Evolutionary conservation across 1,140 invertebrate species (phyloP), one percentile per base, ranked within the genome.

Genomic region (Eulimnadia texana): DNA sequence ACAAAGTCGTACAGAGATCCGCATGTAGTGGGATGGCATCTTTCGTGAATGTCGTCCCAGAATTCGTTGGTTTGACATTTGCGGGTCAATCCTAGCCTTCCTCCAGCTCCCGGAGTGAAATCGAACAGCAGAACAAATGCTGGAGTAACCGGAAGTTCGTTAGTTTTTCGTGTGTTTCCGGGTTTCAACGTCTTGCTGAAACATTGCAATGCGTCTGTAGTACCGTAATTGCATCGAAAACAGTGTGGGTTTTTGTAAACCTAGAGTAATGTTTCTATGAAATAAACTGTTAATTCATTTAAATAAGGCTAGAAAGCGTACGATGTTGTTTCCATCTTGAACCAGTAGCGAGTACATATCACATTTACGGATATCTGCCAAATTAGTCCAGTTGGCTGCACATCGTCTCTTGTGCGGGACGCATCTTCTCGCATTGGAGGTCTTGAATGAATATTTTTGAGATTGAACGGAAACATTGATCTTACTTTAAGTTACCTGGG

Each of bases 161-260:
- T 62, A 3, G n/a, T 59, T 63, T 19, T 29, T 16, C 25, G 33
- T 10, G 33, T 62, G 62, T 2, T 11, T 50, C n/a, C 47, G 16
- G 19, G 61, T 63, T 20, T 52, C 61, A 54, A 25, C 58, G n/a
- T 63, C 42, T 33, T 49, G 47, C 11, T 24, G 51, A 58, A 24
- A 28, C n/a, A 61, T 29, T 19, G 58, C 33, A 29, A 16, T 53
- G 27, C 10, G 23, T 33, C 10, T 11, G 9, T 24, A 56, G 11
- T 29, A 58, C 56, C 10, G 64, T 62, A 50, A n/a, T 72, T 68
- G 59, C 73, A 75, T 11, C 64, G 52, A 33, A 70, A 72, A 65
- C 73, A 75, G 60, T 75, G 69, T 16, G 67, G 68, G 63, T 75
- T 75, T 60, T 72, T 74, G 62, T 67, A 75, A 11, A 66, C 25